phyloP scores from a whole-genome alignment of 1,140 invertebrate species.

The Wasmannia auropunctata region DNA sequence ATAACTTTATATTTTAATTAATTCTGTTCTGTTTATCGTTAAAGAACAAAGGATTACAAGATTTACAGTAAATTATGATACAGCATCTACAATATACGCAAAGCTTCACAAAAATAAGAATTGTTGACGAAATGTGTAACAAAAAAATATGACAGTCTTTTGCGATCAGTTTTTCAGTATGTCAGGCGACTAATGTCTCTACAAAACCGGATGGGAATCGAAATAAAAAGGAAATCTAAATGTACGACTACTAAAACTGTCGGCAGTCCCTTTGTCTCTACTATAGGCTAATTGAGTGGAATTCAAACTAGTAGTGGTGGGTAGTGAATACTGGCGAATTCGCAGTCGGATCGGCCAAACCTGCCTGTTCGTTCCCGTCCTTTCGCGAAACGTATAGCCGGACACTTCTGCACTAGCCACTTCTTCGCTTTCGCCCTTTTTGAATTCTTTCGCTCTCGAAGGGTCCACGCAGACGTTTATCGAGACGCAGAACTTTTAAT shows the following conservation, averaged over 20 bases:
- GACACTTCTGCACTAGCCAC: constrained; percentile 2
- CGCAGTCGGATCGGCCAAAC: constrained; percentile 25
- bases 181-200: not conserved
- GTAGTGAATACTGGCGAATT: constrained; percentile 48
- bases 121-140: not conserved
- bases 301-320: constrained; percentile 38
- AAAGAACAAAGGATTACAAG: not conserved
- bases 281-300: constrained; percentile 68
- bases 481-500: constrained; percentile 15
- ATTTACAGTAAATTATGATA: not conserved
- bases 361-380: constrained; percentile 31
- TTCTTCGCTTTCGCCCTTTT: constrained; percentile 68
- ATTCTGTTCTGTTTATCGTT: not conserved
- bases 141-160: not conserved
- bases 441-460: constrained; percentile 60
- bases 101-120: constrained; percentile 6
- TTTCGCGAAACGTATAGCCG: constrained; percentile 44
- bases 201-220: not conserved
- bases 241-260: constrained; percentile 60
- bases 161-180: constrained; percentile 1
- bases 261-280: constrained; percentile 70
- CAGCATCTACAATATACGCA: not conserved
- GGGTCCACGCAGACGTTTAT: constrained; percentile 27
- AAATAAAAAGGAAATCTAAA: constrained; percentile 27
- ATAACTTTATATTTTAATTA: not conserved